These are phyloP conservation scores for Spodoptera picta DNA, from an alignment of 2,888 invertebrate species.

Conservation along the genomic window DNA sequence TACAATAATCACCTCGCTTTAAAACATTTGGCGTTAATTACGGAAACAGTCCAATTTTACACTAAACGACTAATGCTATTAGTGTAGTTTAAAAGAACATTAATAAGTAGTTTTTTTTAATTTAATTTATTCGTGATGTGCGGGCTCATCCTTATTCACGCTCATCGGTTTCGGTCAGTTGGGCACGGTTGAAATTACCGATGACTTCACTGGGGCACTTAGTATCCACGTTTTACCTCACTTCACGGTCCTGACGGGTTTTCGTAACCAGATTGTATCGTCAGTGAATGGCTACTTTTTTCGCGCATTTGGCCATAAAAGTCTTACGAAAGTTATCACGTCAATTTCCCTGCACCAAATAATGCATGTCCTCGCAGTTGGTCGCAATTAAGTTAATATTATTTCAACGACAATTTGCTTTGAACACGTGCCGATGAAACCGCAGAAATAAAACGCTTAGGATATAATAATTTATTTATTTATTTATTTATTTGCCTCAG, in stretches of 20 bases:
- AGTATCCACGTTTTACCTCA: constrained; percentile 60
- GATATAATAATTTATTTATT: too few species aligned
- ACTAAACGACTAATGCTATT: constrained; percentile 66
- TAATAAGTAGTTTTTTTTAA: constrained; percentile 64
- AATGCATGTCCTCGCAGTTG: constrained; percentile 62
- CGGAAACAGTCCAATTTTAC: constrained; percentile 69
- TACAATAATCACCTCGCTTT: constrained; percentile 64
- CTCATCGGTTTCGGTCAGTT: constrained; percentile 64
- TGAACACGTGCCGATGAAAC: constrained; percentile 72
- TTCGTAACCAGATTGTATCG: constrained; percentile 64
- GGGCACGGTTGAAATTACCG: constrained; percentile 54
- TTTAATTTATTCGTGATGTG: constrained; percentile 71
- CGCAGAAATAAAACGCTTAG: constrained; percentile 60
- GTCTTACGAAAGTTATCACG: constrained; percentile 67
- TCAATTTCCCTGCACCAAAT: constrained; percentile 55
- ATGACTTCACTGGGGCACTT: constrained; percentile 62
- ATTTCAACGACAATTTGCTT: constrained; percentile 68
- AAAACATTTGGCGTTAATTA: constrained; percentile 77
- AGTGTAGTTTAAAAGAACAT: constrained; percentile 67
- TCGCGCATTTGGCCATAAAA: constrained; percentile 68
- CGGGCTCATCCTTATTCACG: constrained; percentile 66
- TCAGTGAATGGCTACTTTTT: constrained; percentile 65
- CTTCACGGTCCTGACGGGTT: constrained; percentile 59
- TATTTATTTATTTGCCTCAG: too few species aligned
- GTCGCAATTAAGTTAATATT: constrained; percentile 66